Evolutionary conservation across 2,888 invertebrate species (phyloP), one percentile per base, ranked within the genome.

Genomic region (Physocephala rufipes): DNA sequence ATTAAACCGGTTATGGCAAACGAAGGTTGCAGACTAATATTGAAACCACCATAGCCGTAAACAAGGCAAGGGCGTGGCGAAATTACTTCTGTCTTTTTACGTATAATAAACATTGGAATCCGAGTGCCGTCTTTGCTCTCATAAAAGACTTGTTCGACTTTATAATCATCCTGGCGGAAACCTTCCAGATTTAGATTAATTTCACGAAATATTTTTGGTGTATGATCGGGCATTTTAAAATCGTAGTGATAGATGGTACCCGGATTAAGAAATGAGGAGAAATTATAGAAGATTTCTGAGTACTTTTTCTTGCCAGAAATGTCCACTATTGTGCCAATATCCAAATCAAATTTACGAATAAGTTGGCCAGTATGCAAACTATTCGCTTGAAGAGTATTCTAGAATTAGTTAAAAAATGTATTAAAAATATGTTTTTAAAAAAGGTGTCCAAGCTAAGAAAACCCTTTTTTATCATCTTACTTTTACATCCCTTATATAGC

Each of bases 41-140:
- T 97, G 87, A 99, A 99, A 0, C 99, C 99, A 69, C 99, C 99
- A 86, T 99, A 99, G 19, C 97, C 99, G 86, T 98, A 98, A 47
- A 99, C 87, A 61, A 97, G 87, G 74, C 95, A 93, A 0, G 97
- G 95, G 1, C 82, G 79, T 9, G 84, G 84, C 3, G 93, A 91
- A 85, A 79, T 70, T 1, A 58, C 58, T 26, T 79, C 79, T 4
- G 73, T 75, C 24, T 93, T 93, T 85, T 91, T 93, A 74, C 91
- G 90, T 71, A 95, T 91, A 75, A 99, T 92, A 86, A 97, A 99
- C 97, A 99, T 98, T 24, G 98, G 98, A 78, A 99, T 90, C 87
- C 92, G 92, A 21, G 95, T 96, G 79, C 94, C 95, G 86, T 99
- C 98, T 86, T 95, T 96, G 86, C 96, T 96, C 2, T 89, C 85